Conservation (phyloP, 2,113 vertebrate species). For the Nothobranchius furzeri region DNA sequence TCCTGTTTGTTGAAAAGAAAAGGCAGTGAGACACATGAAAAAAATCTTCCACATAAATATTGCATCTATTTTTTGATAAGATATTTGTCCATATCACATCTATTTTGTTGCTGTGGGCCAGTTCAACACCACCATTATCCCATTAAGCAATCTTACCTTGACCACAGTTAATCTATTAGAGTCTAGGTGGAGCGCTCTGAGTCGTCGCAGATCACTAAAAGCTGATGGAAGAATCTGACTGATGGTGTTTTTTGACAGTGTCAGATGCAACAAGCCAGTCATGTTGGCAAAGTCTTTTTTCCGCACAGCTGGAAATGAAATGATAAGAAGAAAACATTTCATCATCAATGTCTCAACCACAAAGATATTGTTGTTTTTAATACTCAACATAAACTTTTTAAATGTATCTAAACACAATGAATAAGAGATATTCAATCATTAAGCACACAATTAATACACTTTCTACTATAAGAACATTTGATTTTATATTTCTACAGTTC, state of each 20-base stretch:
- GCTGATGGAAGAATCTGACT: constrained; percentile 91
- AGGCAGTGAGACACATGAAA: neutral
- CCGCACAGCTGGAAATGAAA: constrained; percentile 71
- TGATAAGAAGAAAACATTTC: constrained; percentile 2
- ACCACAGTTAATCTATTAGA: constrained; percentile 89
- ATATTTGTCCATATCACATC: too few relatives aligned
- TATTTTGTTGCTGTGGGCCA: neutral
- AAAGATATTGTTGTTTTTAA: neutral
- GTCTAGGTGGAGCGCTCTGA: constrained; percentile 91
- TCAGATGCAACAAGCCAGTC: constrained; percentile 91
- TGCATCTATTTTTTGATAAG: too few relatives aligned
- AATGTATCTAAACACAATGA: neutral
- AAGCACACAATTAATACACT: neutral
- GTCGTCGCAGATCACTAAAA: constrained; percentile 88
- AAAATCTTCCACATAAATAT: too few relatives aligned
- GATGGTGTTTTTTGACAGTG: constrained; percentile 91
- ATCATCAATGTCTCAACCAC: neutral
- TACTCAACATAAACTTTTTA: neutral
- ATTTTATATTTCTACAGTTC: neutral
- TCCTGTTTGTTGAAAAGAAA: constrained; percentile 64
- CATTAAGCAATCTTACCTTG: constrained; percentile 35
- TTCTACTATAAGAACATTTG: neutral
- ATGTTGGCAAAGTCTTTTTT: constrained; percentile 92
- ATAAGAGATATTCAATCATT: neutral
- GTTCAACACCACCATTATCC: neutral